Conservation (phyloP, 2,888 invertebrate species). For the Nineta flava region DNA sequence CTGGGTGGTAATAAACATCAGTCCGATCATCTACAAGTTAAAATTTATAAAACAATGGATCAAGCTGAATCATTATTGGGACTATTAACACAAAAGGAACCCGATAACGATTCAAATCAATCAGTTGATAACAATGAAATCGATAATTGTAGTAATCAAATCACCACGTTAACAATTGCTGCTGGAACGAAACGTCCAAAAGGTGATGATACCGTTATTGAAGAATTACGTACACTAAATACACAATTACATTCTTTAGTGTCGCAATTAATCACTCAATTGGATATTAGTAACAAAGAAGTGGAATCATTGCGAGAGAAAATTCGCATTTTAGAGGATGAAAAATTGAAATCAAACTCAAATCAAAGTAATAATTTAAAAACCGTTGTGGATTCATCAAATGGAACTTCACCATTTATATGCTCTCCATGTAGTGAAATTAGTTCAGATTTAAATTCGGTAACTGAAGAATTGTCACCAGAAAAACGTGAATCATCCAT, state of each 20-base stretch:
- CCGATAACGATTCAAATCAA: slow-evolving; percentile 20
- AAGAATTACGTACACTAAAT: slow-evolving; percentile 48
- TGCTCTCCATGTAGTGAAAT: slow-evolving; percentile 27
- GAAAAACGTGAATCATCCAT: too few relatives aligned
- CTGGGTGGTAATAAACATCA: slow-evolving; percentile 24
- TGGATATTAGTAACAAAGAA: slow-evolving; percentile 49
- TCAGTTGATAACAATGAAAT: slow-evolving; percentile 12
- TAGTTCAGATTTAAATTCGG: slow-evolving; percentile 19
- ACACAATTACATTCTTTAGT: slow-evolving; percentile 40
- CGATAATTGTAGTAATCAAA: neutral
- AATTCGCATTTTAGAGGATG: slow-evolving; percentile 38
- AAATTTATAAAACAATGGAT: slow-evolving; percentile 47
- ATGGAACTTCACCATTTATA: slow-evolving; percentile 27
- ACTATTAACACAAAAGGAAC: slow-evolving; percentile 22
- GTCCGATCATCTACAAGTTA: slow-evolving; percentile 30
- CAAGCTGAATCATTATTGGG: slow-evolving; percentile 47
- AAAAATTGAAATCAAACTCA: slow-evolving; percentile 17
- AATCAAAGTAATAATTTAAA: slow-evolving; percentile 18
- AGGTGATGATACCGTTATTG: slow-evolving; percentile 42
- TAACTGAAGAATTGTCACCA: too few relatives aligned
- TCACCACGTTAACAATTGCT: slow-evolving; percentile 10
- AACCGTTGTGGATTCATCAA: slow-evolving; percentile 25
- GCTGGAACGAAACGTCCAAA: slow-evolving; percentile 40
- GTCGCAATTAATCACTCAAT: slow-evolving; percentile 41
- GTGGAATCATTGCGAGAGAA: slow-evolving; percentile 39